Evolutionary conservation across 2,113 vertebrate species (phyloP).

Genomic region (Crotalus viridis): DNA sequence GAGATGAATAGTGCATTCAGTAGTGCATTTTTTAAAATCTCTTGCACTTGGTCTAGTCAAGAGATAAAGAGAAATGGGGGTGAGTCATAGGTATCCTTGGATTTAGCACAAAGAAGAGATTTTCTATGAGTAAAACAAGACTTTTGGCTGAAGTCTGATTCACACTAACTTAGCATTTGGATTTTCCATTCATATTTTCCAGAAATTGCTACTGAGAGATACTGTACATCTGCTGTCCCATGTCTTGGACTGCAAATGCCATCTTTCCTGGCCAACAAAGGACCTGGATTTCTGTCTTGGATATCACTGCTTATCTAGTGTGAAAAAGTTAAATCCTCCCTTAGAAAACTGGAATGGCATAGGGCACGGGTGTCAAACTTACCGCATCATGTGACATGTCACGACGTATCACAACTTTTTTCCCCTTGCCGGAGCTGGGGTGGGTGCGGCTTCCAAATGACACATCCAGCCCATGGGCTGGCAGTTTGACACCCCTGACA

Average conservation of each 20-base stretch:
- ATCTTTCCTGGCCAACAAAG: neutral
- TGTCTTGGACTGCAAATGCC: neutral
- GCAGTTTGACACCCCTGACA: no score
- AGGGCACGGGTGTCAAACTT: no score
- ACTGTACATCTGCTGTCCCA: neutral
- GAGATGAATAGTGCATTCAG: neutral
- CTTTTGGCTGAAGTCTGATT: neutral
- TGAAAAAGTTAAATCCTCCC: neutral
- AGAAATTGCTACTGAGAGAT: neutral
- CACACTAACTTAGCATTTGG: neutral
- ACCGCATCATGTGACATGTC: no score
- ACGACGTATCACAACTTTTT: no score
- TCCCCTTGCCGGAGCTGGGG: no score
- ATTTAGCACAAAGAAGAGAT: neutral
- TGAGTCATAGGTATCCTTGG: neutral
- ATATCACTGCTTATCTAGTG: neutral
- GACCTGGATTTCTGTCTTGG: neutral
- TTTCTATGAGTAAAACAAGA: neutral
- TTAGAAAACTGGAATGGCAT: no score
- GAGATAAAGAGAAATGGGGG: neutral
- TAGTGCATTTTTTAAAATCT: neutral
- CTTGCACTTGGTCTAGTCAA: neutral
- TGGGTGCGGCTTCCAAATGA: no score
- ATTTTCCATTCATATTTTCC: neutral
- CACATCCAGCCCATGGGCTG: no score